Conservation (phyloP, 2,113 vertebrate genomes). For the Carettochelys insculpta region DNA sequence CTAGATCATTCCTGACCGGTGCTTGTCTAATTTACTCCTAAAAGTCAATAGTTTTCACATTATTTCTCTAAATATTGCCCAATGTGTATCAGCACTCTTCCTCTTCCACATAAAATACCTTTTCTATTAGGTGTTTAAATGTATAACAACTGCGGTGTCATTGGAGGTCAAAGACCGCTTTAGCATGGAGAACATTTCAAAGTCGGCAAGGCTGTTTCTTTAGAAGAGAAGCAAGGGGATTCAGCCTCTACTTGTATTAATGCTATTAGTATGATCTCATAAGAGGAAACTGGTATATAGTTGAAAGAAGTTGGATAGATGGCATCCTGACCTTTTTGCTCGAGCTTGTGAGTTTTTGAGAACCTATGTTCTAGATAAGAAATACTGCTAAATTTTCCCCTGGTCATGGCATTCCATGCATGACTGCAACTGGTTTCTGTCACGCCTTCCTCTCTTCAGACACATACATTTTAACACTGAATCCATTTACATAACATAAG, state of each 20-base stretch:
- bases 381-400: background rate
- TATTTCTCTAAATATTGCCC: background rate
- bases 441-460: background rate
- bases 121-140: background rate
- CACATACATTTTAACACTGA: constrained; percentile 12
- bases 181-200: background rate
- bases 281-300: background rate
- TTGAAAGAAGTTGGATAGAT: background rate
- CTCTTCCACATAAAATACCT: background rate
- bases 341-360: background rate
- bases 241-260: background rate
- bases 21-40: no score
- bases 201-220: background rate
- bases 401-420: background rate
- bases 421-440: background rate
- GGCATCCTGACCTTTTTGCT: background rate
- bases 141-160: background rate
- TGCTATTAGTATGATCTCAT: background rate
- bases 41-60: background rate
- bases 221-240: background rate
- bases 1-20: no score
- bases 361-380: background rate
- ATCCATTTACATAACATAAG: constrained; percentile 48
- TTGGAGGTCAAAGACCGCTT: background rate
- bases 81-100: background rate